Base-by-base conservation (phyloP, 2,797 vertebrate genomes). In the Enteromius unitaeniatus region DNA sequence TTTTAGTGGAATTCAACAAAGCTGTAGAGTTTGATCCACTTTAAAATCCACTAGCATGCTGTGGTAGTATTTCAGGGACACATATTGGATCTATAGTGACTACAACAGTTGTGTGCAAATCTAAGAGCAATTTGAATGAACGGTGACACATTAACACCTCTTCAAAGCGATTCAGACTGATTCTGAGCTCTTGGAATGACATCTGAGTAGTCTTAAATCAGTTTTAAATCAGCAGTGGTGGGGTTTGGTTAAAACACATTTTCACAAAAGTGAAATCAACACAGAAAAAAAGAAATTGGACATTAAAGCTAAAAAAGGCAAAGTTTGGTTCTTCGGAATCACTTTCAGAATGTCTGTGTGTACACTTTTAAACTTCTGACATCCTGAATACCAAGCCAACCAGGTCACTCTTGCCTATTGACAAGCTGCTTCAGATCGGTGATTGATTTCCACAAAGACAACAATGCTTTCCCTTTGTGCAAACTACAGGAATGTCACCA, bases 401-500 rank as follows among this genome's bases (percentile, higher is more conserved):
- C 72, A 14, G 62, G 72, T 67, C 34, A 76, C 72, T 83, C 72
- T 31, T 68, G 9, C 28, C 47, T 67, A 83, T 76, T 37, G 72
- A 76, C 5, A 3, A 68, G 34, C 62, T 74, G 62, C 9, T 40
- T 83, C 47, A 68, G n/a, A 76, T 21, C 21, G 13, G 45, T 67
- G 81, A 83, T 68, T 76, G 81, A 83, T 83, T 65, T 53, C 13
- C 47, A 51, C 15, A 83, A 83, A 76, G 81, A 83, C 81, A 83
- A 68, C 81, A 76, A 76, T 67, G 72, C 81, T 83, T 51, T 40
- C 62, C 34, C 62, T 67, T 68, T 76, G 73, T 76, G 81, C 73
- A 83, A 76, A 76, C 81, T 55, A 53, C 73, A 76, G 81, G 73
- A 76, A 83, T 76, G 73, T 76, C 81, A 83, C 73, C 81, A 76